phyloP scores from a whole-genome alignment of 2,797 vertebrate species.

The Pangasius macronema region DNA sequence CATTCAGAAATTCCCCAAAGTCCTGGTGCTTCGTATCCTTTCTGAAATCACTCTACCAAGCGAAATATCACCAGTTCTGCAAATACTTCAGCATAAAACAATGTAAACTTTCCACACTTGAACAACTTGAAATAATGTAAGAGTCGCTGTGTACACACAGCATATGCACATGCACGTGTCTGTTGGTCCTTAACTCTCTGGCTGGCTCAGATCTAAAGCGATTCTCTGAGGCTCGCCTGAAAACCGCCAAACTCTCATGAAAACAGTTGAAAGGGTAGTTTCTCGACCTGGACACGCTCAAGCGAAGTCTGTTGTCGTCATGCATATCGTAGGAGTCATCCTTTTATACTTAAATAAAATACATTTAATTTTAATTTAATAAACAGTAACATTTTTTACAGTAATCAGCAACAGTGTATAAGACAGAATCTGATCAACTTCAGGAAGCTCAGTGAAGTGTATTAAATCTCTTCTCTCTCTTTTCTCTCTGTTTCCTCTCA shows the following conservation, averaged over 20 bases:
- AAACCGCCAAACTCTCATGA: slow-evolving; percentile 91
- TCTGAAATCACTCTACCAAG: not conserved
- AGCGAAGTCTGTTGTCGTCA: too few relatives aligned
- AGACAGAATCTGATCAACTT: not conserved
- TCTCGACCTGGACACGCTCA: too few relatives aligned
- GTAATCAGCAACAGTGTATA: not conserved
- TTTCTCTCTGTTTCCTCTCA: not conserved
- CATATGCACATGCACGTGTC: not conserved
- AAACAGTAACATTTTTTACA: not conserved
- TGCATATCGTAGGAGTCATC: too few relatives aligned
- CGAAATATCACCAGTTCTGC: not conserved
- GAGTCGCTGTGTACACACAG: not conserved
- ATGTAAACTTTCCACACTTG: not conserved
- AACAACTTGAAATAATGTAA: not conserved
- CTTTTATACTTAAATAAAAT: not conserved
- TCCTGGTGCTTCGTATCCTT: slow-evolving; percentile 98
- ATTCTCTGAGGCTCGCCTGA: slow-evolving; percentile 88
- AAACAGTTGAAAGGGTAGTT: too few relatives aligned
- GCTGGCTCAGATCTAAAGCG: slow-evolving; percentile 88
- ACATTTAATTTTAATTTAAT: not conserved
- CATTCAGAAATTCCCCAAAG: slow-evolving; percentile 95
- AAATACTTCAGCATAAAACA: not conserved
- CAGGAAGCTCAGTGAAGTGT: not conserved
- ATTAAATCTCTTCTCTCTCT: not conserved
- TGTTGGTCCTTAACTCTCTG: slow-evolving; percentile 72